Evolutionary conservation across 2,888 invertebrate species (phyloP), one percentile per base, ranked within the genome.

Genomic region (Aporophyla nigra): DNA sequence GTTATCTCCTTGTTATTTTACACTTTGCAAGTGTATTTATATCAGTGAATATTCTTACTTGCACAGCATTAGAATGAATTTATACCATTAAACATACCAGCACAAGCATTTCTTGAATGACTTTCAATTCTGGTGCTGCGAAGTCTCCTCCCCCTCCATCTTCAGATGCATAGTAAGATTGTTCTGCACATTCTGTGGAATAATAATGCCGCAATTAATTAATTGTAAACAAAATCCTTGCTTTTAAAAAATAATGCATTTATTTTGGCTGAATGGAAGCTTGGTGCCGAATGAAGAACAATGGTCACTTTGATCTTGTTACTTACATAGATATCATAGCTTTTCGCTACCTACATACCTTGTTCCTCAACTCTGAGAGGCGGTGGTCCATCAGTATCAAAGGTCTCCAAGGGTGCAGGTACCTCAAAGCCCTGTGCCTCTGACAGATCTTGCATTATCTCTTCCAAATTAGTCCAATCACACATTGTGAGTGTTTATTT

Each of bases 31-130:
- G 33, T 33, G 33, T 33, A 33, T 33, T 33, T 33, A 3, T 40
- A 12, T 33, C 16, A 51, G 12, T 7, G 6, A 24, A 54, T 21
- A 54, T 49, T 72, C 40, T 19, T 24, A 74, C 6, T 73, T 63
- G 19, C 21, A 67, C 12, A 43, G n/a, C 62, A 71, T 62, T 65
- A 16, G 46, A 33, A 58, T 46, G 46, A 49, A n/a, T 43, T 65
- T n/a, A 6, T 40, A 40, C 56, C 12, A 49, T n/a, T 56, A 33
- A 27, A 80, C 87, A 85, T 88, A 94, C 95, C 92, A 91, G 82
- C 59, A 91, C 84, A 10, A 95, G 78, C 94, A 95, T 93, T 27
- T 92, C 72, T 76, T 92, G 89, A 27, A 95, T 95, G 0, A 92
- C 86, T 0, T 63, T 40, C 2, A 91, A 82, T 76, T 95, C 95